phyloP scores from a whole-genome alignment of 1,140 invertebrate genomes.

The Trichonephila clavipes region DNA sequence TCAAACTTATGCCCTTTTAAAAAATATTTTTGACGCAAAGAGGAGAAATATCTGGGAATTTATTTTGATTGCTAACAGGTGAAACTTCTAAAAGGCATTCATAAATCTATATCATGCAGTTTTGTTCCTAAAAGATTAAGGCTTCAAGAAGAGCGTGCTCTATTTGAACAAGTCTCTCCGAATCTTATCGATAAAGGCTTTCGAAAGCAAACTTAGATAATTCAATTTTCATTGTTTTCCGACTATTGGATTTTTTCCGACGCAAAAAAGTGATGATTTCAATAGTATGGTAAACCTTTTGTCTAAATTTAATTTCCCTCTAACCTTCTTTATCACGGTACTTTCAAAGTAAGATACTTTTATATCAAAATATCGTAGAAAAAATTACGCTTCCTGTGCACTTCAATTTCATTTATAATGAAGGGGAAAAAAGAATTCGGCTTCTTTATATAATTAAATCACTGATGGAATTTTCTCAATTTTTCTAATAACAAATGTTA shows the following conservation, averaged over 20 bases:
- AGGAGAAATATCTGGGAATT: background rate
- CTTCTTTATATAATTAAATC: slow-evolving; percentile 44
- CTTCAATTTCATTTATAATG: slow-evolving; percentile 20
- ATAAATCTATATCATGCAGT: slow-evolving; percentile 13
- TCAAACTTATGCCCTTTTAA: background rate
- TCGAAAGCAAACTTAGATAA: slow-evolving; percentile 59
- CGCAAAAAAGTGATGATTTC: slow-evolving; percentile 66
- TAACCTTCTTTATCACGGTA: slow-evolving; percentile 42
- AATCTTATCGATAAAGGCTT: slow-evolving; percentile 54
- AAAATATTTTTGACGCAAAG: background rate
- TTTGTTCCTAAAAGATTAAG: background rate
- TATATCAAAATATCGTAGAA: slow-evolving; percentile 19
- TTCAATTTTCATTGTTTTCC: slow-evolving; percentile 67
- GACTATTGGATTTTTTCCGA: slow-evolving; percentile 59
- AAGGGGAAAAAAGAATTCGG: slow-evolving; percentile 5
- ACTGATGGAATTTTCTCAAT: slow-evolving; percentile 23
- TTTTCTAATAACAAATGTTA: slow-evolving; percentile 30
- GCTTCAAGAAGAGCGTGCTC: background rate
- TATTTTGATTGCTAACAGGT: slow-evolving; percentile 36
- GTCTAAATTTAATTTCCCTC: slow-evolving; percentile 61
- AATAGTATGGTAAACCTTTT: slow-evolving; percentile 59
- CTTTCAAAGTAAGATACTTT: slow-evolving; percentile 51
- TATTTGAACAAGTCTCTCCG: slow-evolving; percentile 53
- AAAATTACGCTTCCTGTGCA: background rate
- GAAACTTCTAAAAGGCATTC: background rate